Conservation (phyloP, 2,113 vertebrate genomes). For the Aythya baeri region DNA sequence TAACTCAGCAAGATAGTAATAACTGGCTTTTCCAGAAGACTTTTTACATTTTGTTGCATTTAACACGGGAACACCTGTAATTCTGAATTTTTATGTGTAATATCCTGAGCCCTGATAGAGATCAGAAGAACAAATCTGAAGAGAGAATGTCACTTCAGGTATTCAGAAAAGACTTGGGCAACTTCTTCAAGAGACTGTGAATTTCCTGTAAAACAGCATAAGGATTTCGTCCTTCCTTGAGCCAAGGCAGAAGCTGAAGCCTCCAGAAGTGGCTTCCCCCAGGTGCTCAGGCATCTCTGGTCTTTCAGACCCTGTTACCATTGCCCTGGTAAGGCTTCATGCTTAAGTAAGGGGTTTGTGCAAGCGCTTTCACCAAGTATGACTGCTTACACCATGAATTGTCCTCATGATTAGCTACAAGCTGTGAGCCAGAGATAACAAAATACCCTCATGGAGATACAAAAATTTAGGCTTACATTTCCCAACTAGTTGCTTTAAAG, state of each 20-base stretch:
- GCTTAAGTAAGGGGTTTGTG: neutral
- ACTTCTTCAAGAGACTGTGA: neutral
- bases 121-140: neutral
- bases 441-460: neutral
- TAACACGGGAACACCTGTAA: neutral
- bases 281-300: fast-evolving
- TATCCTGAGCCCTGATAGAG: neutral
- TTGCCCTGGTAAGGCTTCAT: neutral
- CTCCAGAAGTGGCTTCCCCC: neutral
- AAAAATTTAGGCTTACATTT: neutral
- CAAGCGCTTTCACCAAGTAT: neutral
- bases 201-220: neutral
- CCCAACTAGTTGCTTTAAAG: neutral
- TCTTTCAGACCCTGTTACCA: neutral
- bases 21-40: neutral
- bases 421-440: neutral
- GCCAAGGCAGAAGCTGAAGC: neutral
- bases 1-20: neutral
- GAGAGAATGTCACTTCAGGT: neutral
- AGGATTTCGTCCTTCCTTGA: neutral
- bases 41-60: neutral
- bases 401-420: neutral
- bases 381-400: neutral
- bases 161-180: neutral
- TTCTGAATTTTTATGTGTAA: neutral